Evolutionary conservation across 1,140 invertebrate genomes (phyloP), one percentile per base, ranked within the genome.

Genomic region (Habropoda laboriosa): DNA sequence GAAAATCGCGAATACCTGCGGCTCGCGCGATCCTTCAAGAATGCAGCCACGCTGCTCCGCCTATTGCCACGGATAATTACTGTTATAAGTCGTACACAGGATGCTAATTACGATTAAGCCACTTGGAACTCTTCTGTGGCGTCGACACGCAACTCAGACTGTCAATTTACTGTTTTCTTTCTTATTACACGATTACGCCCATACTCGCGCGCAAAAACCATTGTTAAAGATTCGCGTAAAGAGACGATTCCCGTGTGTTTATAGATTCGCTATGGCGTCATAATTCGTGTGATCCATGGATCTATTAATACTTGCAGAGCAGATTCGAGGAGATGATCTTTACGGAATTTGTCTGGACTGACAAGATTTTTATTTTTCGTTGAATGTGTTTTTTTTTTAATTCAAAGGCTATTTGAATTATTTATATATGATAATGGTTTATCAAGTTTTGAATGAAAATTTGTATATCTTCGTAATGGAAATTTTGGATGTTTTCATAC

Each of bases 1-100:
- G 78, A 58, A 80, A 75, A 74, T 80, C 78, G 40, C 32, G 30
- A 27, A 38, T 64, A 24, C n/a, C 58, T 2, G 47, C 7, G 21
- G 27, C 35, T 24, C 35, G n/a, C 35, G 57, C 53, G 57, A 61
- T 61, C 35, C 32, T 60, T 64, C 27, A n/a, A 70, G 32, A 60
- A 16, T 27, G 0, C 18, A 18, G 27, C 68, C 68, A 4, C 51
- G 35, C 45, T 16, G 24, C 61, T 24, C 1, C 32, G 32, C 30
- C 79, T 79, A 83, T 83, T 83, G 68, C 53, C 47, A 42, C 27
- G 0, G 57, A 21, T 61, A 42, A 78, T 78, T 51, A 67, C 58
- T 57, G 38, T 68, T 68, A 63, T 79, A 45, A 45, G n/a, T 21
- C 21, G 7, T 5, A 27, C 49, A 21, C 13, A 30, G 55, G 40